Conservation (phyloP, 2,888 invertebrate species). For the Lacanobia oleracea region DNA sequence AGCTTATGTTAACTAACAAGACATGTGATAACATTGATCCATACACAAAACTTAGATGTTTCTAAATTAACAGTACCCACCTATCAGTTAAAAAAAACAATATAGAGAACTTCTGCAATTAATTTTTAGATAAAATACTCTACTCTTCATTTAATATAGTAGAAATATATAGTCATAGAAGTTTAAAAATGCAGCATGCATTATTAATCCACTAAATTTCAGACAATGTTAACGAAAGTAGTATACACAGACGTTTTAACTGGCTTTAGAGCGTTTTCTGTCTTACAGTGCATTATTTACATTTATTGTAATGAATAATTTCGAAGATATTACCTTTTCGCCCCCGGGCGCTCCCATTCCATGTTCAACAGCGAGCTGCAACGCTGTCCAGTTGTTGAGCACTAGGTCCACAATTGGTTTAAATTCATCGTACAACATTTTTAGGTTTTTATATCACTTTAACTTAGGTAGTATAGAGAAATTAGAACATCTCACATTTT, state of each 20-base stretch:
- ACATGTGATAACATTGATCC: neutral
- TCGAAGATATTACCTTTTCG: constrained; percentile 88
- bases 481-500: constrained; percentile 67
- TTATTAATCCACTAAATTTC: neutral
- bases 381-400: constrained; percentile 93
- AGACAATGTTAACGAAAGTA: neutral
- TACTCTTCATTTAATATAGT: neutral
- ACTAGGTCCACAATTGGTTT: constrained; percentile 92
- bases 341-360: constrained; percentile 93
- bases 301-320: neutral
- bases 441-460: constrained; percentile 43
- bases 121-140: neutral
- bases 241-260: neutral
- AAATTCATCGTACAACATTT: constrained; percentile 89
- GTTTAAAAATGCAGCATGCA: neutral
- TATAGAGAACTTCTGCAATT: neutral
- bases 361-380: constrained; percentile 93
- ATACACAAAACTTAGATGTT: constrained; percentile 4
- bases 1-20: neutral
- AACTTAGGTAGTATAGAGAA: constrained; percentile 21
- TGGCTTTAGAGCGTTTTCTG: no score
- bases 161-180: neutral
- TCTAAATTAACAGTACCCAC: neutral
- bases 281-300: neutral
- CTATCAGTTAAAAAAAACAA: neutral